Evolutionary conservation across 2,113 vertebrate genomes (phyloP).

Genomic region (Hylia prasina): DNA sequence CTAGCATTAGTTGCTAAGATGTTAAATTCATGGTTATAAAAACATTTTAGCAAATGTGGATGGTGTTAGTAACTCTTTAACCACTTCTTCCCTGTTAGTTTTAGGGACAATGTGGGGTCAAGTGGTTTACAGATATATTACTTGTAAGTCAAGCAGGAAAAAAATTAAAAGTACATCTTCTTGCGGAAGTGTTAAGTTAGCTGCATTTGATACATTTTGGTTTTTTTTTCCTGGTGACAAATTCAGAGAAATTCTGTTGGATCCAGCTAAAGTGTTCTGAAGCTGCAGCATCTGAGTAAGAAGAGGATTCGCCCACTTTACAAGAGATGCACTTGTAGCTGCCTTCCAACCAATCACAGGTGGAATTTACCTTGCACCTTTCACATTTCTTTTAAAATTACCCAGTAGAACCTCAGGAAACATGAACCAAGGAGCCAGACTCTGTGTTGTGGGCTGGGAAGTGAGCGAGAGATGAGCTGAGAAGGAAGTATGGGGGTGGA

Average conservation of each 20-base stretch:
- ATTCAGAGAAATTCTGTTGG: neutral
- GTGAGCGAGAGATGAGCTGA: neutral
- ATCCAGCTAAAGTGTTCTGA: neutral
- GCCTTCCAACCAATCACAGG: neutral
- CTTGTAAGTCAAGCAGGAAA: neutral
- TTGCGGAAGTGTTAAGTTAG: neutral
- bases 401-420: neutral
- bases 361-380: neutral
- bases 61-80: neutral
- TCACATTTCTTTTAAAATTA: neutral
- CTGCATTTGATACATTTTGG: neutral
- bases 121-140: neutral
- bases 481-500: neutral
- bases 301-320: neutral
- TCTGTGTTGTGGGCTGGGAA: neutral
- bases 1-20: neutral
- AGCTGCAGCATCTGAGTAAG: neutral
- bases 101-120: neutral
- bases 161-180: neutral
- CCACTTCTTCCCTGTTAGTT: constrained; percentile 27
- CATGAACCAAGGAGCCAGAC: accelerated
- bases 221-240: neutral
- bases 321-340: neutral
- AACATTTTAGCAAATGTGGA: neutral
- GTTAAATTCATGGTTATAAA: neutral